A percentile compares a stretch with the other conserved stretches of the same genome.
phyloP scores from a whole-genome alignment of 2,113 vertebrate species.

The Catharus minimus region DNA sequence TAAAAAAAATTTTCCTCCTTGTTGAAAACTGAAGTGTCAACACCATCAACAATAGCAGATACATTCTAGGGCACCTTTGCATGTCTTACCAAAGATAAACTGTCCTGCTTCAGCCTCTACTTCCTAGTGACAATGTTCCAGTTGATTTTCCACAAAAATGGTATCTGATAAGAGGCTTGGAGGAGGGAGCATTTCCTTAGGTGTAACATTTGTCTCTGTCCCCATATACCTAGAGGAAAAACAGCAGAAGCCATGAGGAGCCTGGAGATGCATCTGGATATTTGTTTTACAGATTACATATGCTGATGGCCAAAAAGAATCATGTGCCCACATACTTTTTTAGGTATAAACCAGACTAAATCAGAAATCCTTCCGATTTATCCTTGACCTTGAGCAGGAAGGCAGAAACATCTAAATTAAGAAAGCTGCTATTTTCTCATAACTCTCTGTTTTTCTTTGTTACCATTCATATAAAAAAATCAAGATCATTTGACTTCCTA shows the following conservation, averaged over 20 bases:
- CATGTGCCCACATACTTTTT: accelerated
- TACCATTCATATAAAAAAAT: not conserved
- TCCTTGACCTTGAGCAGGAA: not conserved
- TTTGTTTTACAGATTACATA: not conserved
- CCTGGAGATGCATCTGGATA: not conserved
- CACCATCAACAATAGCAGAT: not conserved
- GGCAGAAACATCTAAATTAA: not conserved
- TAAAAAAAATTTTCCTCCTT: not conserved
- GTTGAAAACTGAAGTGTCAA: not conserved
- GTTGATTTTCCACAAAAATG: not conserved
- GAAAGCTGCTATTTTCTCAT: not conserved
- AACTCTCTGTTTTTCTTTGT: not conserved
- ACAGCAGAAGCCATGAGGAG: not conserved
- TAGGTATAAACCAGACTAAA: not conserved
- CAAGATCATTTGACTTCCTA: not conserved
- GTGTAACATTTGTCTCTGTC: not conserved
- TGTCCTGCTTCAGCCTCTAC: not conserved
- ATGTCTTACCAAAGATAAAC: not conserved
- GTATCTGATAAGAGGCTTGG: not conserved
- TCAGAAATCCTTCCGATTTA: not conserved
- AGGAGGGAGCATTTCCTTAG: not conserved
- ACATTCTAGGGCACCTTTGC: not conserved
- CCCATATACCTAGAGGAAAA: not conserved
- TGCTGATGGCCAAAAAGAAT: not conserved
- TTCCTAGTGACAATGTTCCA: not conserved